Conservation (phyloP, 2,113 vertebrate species). For the Myrmophylax atrothorax region DNA sequence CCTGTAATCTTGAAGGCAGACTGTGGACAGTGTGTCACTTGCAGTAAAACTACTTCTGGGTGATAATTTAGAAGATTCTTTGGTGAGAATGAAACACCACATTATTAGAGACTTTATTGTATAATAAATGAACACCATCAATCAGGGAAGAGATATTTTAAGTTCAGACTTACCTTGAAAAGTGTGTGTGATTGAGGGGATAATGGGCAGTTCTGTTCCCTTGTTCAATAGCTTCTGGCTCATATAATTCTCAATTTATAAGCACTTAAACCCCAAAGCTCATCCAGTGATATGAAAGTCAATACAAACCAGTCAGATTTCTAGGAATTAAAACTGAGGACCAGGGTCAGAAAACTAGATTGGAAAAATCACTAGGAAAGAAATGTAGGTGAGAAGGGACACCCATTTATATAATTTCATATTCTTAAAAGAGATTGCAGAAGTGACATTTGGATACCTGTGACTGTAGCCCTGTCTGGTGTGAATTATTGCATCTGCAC, state of each 20-base stretch:
- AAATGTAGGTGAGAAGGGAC: background rate
- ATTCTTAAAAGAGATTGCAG: background rate
- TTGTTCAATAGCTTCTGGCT: constrained; percentile 3
- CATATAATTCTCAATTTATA: background rate
- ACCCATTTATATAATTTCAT: background rate
- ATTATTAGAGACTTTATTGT: background rate
- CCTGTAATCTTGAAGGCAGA: background rate
- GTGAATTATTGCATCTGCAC: background rate
- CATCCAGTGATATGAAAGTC: background rate
- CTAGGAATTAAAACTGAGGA: background rate
- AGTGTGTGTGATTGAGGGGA: background rate
- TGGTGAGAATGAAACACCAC: background rate
- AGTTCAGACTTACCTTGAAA: background rate
- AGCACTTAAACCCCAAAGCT: constrained; percentile 10
- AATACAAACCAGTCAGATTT: background rate
- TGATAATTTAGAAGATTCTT: background rate
- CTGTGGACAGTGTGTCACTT: background rate
- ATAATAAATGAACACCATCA: background rate
- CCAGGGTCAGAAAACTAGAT: background rate
- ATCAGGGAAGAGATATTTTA: background rate
- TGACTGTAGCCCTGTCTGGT: background rate
- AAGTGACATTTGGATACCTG: background rate
- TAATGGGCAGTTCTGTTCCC: background rate
- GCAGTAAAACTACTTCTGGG: background rate
- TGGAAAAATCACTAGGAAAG: background rate